A percentile compares a stretch with the other conserved stretches of the same genome.
Conservation (phyloP, 2,888 invertebrate genomes). For the Chalcis sispes region DNA sequence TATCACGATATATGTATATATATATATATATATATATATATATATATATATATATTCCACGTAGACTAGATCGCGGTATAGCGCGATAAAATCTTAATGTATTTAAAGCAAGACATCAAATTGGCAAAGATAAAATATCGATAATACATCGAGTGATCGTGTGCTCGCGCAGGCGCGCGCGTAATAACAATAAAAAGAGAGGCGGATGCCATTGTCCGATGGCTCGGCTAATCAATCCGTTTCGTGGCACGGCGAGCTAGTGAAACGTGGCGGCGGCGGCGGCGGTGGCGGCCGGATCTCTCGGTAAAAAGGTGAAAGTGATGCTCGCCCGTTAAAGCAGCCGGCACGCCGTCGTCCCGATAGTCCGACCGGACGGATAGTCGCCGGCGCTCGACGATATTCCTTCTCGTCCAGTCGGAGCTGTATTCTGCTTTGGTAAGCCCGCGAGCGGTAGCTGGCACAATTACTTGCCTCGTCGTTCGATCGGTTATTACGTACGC, state of each 20-base stretch:
- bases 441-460: slow-evolving; percentile 18
- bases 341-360: background rate
- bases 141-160: too few species aligned
- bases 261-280: too few species aligned
- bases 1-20: too few species aligned
- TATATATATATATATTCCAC: background rate
- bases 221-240: slow-evolving; percentile 25
- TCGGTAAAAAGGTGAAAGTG: slow-evolving; percentile 55
- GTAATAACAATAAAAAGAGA: too few species aligned
- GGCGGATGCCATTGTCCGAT: background rate
- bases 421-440: too few species aligned
- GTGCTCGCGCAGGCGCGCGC: too few species aligned
- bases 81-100: background rate
- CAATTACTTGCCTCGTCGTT: slow-evolving; percentile 41
- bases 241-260: slow-evolving; percentile 9
- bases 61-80: background rate
- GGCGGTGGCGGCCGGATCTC: slow-evolving; percentile 14
- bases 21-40: too few species aligned
- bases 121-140: background rate
- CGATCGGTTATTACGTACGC: slow-evolving; percentile 22
- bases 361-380: background rate
- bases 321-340: slow-evolving; percentile 41
- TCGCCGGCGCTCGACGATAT: background rate
- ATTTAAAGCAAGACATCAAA: slow-evolving; percentile 8
- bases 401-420: too few species aligned